Conservation (phyloP, 2,113 vertebrate species). For the Dolichallabes microphthalmus region DNA sequence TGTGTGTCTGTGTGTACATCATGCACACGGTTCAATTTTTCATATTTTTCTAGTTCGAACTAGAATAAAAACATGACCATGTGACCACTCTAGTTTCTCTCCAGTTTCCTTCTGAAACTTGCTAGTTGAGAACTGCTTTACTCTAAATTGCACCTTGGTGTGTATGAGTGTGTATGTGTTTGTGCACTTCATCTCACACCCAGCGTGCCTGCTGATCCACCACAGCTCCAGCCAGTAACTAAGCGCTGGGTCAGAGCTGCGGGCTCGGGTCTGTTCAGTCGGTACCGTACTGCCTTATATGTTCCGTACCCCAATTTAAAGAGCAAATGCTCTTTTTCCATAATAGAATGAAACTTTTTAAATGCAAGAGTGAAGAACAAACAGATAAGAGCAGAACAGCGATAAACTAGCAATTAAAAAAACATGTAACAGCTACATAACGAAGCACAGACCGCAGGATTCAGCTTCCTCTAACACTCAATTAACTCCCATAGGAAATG, state of each 20-base stretch:
- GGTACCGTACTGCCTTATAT: background rate
- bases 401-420: background rate
- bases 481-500: constrained; percentile 24
- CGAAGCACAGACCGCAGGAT: background rate
- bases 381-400: background rate
- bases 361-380: background rate
- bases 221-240: background rate
- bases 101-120: background rate
- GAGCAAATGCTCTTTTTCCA: background rate
- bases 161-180: too few relatives aligned
- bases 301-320: too few relatives aligned
- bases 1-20: too few relatives aligned
- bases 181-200: too few relatives aligned
- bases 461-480: background rate
- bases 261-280: background rate
- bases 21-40: too few relatives aligned
- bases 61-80: too few relatives aligned
- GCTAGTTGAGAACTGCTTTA: too few relatives aligned
- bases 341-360: background rate
- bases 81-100: background rate
- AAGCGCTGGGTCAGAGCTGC: background rate
- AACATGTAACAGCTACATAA: background rate
- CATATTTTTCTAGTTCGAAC: too few relatives aligned
- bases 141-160: too few relatives aligned
- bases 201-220: too few relatives aligned